Base-by-base conservation (phyloP, 2,113 vertebrate species). In the Periophthalmus modestus region DNA sequence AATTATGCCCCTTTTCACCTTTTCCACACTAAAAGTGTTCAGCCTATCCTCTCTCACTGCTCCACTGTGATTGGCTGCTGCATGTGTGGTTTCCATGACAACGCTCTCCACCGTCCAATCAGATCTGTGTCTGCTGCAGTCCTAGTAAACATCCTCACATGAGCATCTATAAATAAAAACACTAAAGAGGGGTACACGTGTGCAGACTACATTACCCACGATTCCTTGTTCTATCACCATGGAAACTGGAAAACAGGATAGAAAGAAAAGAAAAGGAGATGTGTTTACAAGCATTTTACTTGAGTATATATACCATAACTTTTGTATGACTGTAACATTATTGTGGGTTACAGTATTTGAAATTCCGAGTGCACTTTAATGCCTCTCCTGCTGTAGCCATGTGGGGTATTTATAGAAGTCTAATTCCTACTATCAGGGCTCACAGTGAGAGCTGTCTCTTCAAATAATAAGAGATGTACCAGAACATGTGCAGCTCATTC, bases 171-270 rank as follows among this genome's bases (percentile, higher is more conserved):
- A 72, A 72, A 77, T 23, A 71, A 68, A 70, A 13, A 43, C 16
- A 57, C 7, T 4, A 39, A 28, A 52, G n/a, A n/a, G 19, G 24
- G 10, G 10, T n/a, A 12, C 15, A 16, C 15, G 4, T 36, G 28
- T 62, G 6, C 15, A 10, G 59, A 65, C 62, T 43, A 39, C 61
- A 63, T 39, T 63, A 63, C 62, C 34, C 33, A 47, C 36, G 73
- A 77, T 66, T 72, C 69, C 18, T 63, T 62, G 0, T 57, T 43
- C 74, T 79, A 85, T 90, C 80, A 77, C 84, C 87, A 89, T 89
- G 85, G 89, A 81, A 89, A 90, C 89, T 21, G 74, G 13, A 13
- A 24, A 13, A 21, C 21, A 23, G 13, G 12, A 12, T 21, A 3
- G 3, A 57, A 57, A 21, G 21, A 23, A 57, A 57, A 23, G n/a